A percentile compares a stretch with the other conserved stretches of the same genome.
Conservation (phyloP, 2,797 vertebrate species). For the Gambelia wislizenii region DNA sequence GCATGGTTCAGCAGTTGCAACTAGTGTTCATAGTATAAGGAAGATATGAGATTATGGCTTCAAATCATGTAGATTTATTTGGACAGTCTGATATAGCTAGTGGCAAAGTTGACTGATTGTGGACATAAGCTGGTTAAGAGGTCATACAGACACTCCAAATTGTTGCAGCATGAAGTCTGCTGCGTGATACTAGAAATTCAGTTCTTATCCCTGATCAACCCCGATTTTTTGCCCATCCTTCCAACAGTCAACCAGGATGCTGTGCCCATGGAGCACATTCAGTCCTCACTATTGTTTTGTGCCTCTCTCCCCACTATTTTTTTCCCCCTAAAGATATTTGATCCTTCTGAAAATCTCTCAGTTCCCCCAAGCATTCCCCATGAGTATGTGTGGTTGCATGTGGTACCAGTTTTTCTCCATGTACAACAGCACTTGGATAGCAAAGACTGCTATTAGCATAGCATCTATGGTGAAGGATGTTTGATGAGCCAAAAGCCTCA, state of each 20-base stretch:
- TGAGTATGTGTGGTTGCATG: background rate
- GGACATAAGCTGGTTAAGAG: background rate
- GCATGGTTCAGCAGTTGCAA: background rate
- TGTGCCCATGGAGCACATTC: background rate
- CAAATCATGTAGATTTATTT: background rate
- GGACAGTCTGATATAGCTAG: background rate
- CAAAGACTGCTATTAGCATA: background rate
- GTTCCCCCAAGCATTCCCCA: background rate
- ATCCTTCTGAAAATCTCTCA: background rate
- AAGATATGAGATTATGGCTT: background rate
- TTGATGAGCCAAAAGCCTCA: background rate
- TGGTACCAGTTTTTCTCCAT: background rate
- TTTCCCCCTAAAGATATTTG: background rate
- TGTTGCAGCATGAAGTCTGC: background rate
- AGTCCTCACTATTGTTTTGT: background rate
- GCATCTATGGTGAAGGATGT: background rate
- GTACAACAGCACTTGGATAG: background rate
- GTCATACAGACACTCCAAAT: background rate
- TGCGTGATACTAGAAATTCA: background rate
- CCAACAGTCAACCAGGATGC: background rate
- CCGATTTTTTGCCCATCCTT: background rate
- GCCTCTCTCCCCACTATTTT: no score
- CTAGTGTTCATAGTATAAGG: background rate
- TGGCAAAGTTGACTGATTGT: background rate
- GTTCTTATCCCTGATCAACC: background rate